Evolutionary conservation across 2,113 vertebrate species (phyloP).

Genomic region (Chaetodon auriga): DNA sequence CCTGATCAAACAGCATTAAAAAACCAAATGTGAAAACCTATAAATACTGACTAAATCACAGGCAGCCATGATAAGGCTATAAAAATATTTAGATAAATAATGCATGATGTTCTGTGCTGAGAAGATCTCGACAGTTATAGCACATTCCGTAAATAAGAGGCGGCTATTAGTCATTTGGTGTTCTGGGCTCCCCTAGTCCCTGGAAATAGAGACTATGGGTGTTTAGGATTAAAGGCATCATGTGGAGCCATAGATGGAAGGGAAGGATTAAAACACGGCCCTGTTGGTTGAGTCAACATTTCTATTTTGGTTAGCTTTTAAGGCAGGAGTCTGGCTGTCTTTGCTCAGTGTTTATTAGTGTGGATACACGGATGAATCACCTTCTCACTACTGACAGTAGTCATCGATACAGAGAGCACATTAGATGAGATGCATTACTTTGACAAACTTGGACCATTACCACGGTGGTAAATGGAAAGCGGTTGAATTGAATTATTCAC

Average conservation of each 20-base stretch:
- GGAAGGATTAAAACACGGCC: conserved; percentile 30
- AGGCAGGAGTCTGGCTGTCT: conserved; percentile 23
- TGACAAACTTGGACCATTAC: conserved; percentile 38
- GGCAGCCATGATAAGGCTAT: conserved; percentile 13
- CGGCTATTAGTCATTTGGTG: conserved; percentile 54
- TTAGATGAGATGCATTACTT: conserved; percentile 43
- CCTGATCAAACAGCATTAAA: conserved; percentile 39
- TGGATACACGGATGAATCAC: conserved; percentile 38
- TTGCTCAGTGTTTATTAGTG: conserved; percentile 50
- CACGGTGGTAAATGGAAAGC: conserved; percentile 24
- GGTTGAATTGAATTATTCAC: conserved; percentile 15
- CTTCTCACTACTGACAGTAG: conserved; percentile 8
- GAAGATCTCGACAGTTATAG: conserved; percentile 38
- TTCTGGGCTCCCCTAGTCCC: conserved; percentile 33
- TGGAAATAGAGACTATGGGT: conserved; percentile 42
- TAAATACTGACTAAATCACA: conserved; percentile 57
- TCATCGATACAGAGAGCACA: conserved; percentile 31
- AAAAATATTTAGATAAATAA: conserved; percentile 61
- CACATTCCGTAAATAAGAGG: conserved; percentile 60
- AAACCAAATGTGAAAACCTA: conserved; percentile 40
- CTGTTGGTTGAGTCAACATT: conserved; percentile 55
- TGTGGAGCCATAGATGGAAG: conserved; percentile 29
- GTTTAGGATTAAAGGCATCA: conserved; percentile 50
- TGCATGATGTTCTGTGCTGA: conserved; percentile 48
- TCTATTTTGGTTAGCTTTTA: conserved; percentile 48